Base-by-base conservation (phyloP, 2,888 invertebrate genomes). In the Gnatocerus cornutus region DNA sequence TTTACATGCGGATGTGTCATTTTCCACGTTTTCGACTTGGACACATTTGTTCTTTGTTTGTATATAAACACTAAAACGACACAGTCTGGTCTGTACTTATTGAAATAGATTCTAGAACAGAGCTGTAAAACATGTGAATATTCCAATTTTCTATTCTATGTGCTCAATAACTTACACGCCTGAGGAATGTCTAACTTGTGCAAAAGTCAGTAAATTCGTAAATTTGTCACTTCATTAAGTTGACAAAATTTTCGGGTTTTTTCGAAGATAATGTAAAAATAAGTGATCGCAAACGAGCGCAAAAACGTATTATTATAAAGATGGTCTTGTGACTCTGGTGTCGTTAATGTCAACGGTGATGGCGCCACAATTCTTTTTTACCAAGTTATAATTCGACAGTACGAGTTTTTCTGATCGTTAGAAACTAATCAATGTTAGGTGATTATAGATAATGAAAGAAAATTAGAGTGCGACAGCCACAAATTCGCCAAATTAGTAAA, bases 1-100 rank as follows among this genome's bases (percentile, higher is more conserved):
- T 56, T 56, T 56, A 56, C 29, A 43, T 56, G 56, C 29, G 43
- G 29, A 43, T 56, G 56, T 43, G 37, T 56, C 27, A 43, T 43
- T 55, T 55, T 55, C 55, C 14, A 37, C 33, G 55, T 55, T 55
- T 56, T 56, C 27, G 41, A 41, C 39, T 29, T 27, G 21, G 43
- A 27, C 56, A 43, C 43, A 56, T 27, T 41, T 56, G 43, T 56
- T 56, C 43, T 41, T 56, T 27, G 43, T 56, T 41, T 43, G 29
- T 43, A 14, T 12, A 29, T 56, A 43, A 56, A 43, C 29, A 56
- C 27, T 56, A 56, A 56, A 56, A 43, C 10, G 37, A 56, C 37
- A 21, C 12, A 55, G 39, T 9, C n/a, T 13, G 6, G 55, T n/a
- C 30, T n/a, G 41, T 41, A 41, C 12, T 41, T 41, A 12, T 41